These are phyloP conservation scores for Drosophila rellima DNA, from an alignment of 2,888 invertebrate genomes.

Conservation along the genomic window DNA sequence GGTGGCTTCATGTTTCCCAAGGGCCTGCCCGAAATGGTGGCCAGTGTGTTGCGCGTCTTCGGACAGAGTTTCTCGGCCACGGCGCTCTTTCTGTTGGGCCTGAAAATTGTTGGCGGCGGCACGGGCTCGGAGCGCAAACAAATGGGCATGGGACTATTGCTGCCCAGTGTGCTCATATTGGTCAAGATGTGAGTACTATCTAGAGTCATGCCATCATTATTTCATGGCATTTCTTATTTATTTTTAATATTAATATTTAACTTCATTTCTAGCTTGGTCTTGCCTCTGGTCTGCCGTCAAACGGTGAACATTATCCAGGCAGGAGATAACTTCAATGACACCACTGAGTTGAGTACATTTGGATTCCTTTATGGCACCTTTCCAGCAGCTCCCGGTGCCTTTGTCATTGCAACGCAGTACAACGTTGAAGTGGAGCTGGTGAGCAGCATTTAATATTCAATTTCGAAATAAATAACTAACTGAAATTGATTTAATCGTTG, in stretches of 20 bases:
- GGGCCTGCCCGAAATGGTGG: slow-evolving; percentile 91
- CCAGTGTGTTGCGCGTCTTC: slow-evolving; percentile 91
- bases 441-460: slow-evolving; percentile 72
- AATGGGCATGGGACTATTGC: slow-evolving; percentile 91
- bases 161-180: slow-evolving; percentile 94
- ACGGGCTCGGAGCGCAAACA: slow-evolving; percentile 86
- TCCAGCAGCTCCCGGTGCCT: slow-evolving; percentile 98
- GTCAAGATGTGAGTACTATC: slow-evolving; percentile 91
- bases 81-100: slow-evolving; percentile 95
- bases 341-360: slow-evolving; percentile 94
- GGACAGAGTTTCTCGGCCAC: slow-evolving; percentile 96
- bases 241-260: too few relatives aligned
- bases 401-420: slow-evolving; percentile 96
- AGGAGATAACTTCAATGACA: slow-evolving; percentile 90
- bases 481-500: slow-evolving; percentile 57
- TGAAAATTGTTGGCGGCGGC: slow-evolving; percentile 97
- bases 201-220: too few relatives aligned
- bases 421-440: slow-evolving; percentile 94
- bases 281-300: slow-evolving; percentile 95
- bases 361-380: slow-evolving; percentile 98
- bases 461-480: background rate
- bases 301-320: slow-evolving; percentile 91
- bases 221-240: too few relatives aligned
- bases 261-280: slow-evolving; percentile 88
- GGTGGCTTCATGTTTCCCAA: slow-evolving; percentile 94